A percentile compares a stretch with the other conserved stretches of the same genome.
phyloP scores from a whole-genome alignment of 2,888 invertebrate species.

The Meiosimyza decipiens region DNA sequence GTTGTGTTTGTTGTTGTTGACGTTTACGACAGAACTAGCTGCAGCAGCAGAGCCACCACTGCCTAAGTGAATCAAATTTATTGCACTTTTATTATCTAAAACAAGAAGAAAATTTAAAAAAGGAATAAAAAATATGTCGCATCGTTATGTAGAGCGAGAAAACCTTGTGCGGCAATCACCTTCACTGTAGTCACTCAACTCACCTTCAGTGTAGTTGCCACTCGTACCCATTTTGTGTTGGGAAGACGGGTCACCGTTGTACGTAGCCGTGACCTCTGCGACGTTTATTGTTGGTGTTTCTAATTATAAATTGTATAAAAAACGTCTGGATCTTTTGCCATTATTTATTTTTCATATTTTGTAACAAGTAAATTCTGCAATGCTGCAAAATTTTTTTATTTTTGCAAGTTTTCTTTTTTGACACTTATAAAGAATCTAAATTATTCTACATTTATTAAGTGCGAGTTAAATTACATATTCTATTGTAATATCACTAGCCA shows the following conservation, averaged over 20 bases:
- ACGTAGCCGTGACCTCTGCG: neutral
- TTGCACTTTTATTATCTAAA: conserved; percentile 49
- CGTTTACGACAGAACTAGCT: conserved; percentile 38
- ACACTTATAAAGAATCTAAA: too few relatives aligned
- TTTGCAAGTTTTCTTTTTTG: too few relatives aligned
- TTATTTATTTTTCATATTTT: too few relatives aligned
- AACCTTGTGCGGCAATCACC: conserved; percentile 49
- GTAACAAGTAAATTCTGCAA: too few relatives aligned
- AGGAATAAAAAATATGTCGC: neutral
- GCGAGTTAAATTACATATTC: too few relatives aligned
- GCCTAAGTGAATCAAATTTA: conserved; percentile 47
- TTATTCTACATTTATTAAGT: too few relatives aligned
- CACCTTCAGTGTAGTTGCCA: conserved; percentile 62
- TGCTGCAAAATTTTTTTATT: too few relatives aligned
- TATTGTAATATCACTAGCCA: too few relatives aligned
- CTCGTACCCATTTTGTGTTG: conserved; percentile 49
- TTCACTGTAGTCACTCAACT: conserved; percentile 56
- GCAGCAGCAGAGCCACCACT: conserved; percentile 36
- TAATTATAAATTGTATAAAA: too few relatives aligned
- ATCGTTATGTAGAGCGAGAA: neutral
- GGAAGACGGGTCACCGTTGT: neutral
- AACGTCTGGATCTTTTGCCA: too few relatives aligned
- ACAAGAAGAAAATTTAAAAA: conserved; percentile 23
- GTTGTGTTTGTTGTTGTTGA: conserved; percentile 29
- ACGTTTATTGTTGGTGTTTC: neutral